Base-by-base conservation (phyloP, 2,797 vertebrate genomes). In the Pelobates cultripes region DNA sequence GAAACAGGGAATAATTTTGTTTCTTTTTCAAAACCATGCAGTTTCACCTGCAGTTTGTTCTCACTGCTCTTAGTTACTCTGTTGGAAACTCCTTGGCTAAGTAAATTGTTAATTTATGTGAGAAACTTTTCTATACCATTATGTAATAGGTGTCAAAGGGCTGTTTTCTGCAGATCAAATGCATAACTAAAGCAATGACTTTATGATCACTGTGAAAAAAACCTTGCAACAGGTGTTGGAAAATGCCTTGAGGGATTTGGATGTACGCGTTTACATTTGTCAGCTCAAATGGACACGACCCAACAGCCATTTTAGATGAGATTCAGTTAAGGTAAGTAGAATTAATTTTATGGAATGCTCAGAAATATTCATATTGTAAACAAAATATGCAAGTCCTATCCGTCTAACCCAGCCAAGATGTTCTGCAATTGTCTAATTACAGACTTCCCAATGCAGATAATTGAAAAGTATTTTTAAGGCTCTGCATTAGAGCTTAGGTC, bases 11-110 rank as follows among this genome's bases (percentile, higher is more conserved):
- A 80, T 78, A 83, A 70, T 76, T 76, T 67, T 80, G 77, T 75
- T 79, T 73, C 69, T 47, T 17, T 80, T 71, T 28, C 28, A 55
- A 45, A n/a, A 45, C 79, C 73, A 55, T 72, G 73, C 40, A 44
- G 82, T n/a, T 60, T 41, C 60, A 79, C 77, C 77, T 47, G 68
- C 73, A 57, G 82, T 63, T 83, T 83, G 66, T 75, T 75, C 81
- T 78, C 64, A 44, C 63, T 78, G 55, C 77, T 84, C 69, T 83
- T 79, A 83, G 66, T 71, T 70, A 43, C 82, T 40, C 82, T 79
- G 77, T 44, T 42, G 77, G 77, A 84, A 84, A 76, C n/a, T 75
- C 14, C 73, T 71, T 28, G 43, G 72, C 82, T 44, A 71, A 64
- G 28, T 42, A 83, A 42, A 42, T 44, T 44, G 51, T 75, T 71